phyloP scores from a whole-genome alignment of 1,140 invertebrate species.

The Zaprionus lachaisei region DNA sequence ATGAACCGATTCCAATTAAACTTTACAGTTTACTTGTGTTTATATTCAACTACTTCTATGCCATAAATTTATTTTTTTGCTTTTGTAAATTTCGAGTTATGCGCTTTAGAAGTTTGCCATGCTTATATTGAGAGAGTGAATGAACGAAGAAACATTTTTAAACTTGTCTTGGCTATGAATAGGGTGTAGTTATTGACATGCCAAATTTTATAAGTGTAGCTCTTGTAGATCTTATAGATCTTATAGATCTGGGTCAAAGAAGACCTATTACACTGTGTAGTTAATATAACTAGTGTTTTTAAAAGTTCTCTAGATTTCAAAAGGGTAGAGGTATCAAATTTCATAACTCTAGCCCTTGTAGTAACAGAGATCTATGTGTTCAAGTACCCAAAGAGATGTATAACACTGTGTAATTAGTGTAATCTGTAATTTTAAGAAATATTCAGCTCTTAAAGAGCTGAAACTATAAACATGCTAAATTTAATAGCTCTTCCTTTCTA shows the following conservation, averaged over 20 bases:
- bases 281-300: not conserved
- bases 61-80: not conserved
- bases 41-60: not conserved
- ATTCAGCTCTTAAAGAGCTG: no score
- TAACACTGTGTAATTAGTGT: not conserved
- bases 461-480: not conserved
- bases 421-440: no score
- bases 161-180: not conserved
- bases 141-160: not conserved
- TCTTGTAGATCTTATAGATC: not conserved
- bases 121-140: not conserved
- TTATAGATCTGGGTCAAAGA: not conserved
- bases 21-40: not conserved
- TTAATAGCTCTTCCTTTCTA: not conserved
- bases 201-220: not conserved
- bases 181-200: rapidly evolving
- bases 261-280: not conserved
- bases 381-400: not conserved
- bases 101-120: not conserved
- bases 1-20: not conserved
- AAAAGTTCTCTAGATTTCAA: not conserved
- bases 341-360: not conserved
- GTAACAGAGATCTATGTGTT: not conserved
- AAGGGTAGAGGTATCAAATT: not conserved
- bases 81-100: rapidly evolving